Conservation (phyloP, 2,797 vertebrate species). For the Sebastes minor region DNA sequence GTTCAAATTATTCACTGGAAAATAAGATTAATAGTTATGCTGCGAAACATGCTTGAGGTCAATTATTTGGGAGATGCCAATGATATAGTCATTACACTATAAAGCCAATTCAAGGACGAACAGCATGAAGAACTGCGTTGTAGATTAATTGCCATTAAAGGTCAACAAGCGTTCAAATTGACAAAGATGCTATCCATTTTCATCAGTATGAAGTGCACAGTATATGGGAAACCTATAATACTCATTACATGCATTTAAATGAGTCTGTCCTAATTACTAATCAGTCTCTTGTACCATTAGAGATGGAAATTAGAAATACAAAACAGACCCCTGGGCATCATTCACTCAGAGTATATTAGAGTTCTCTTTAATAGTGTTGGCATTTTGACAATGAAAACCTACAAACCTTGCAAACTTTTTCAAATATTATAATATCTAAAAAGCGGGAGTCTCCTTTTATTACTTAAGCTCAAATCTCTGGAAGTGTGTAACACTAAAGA, state of each 20-base stretch:
- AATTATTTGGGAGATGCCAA: constrained; percentile 76
- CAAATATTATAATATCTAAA: constrained; percentile 7
- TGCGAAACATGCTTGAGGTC: constrained; percentile 75
- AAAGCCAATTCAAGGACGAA: constrained; percentile 74
- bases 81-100: constrained; percentile 76
- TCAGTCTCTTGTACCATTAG: constrained; percentile 82
- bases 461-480: constrained; percentile 23
- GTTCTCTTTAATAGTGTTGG: constrained; percentile 52
- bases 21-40: constrained; percentile 82
- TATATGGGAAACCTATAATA: constrained; percentile 73
- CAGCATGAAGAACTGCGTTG: constrained; percentile 63
- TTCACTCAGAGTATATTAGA: constrained; percentile 74
- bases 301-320: constrained; percentile 85
- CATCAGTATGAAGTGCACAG: constrained; percentile 45
- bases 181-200: constrained; percentile 72
- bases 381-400: constrained; percentile 49
- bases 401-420: constrained; percentile 42
- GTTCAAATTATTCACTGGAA: constrained; percentile 81
- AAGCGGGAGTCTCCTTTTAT: constrained; percentile 16
- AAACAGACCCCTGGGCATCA: constrained; percentile 75
- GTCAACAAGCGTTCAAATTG: constrained; percentile 80
- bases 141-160: constrained; percentile 76
- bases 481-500: constrained; percentile 21
- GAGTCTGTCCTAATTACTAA: constrained; percentile 80
- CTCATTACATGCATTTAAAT: constrained; percentile 80